Conservation (phyloP, 2,888 invertebrate genomes). For the Drosophila ustulata region DNA sequence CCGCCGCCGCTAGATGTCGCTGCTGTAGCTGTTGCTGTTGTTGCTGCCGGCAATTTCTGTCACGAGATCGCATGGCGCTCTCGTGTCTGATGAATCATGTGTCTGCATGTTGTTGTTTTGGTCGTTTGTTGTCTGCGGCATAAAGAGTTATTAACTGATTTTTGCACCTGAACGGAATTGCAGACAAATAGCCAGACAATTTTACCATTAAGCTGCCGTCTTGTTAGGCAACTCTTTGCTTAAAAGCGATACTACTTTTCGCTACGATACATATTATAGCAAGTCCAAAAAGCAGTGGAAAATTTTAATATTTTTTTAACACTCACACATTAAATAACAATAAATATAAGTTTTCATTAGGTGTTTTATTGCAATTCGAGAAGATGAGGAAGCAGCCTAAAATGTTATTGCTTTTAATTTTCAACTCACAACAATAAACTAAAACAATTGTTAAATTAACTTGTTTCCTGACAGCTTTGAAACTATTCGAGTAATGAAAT, state of each 20-base stretch:
- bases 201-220: conserved; percentile 34
- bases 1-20: conserved; percentile 76
- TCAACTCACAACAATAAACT: too few relatives aligned
- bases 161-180: conserved; percentile 57
- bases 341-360: not conserved
- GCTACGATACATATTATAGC: not conserved
- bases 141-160: conserved; percentile 71
- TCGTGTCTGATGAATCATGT: conserved; percentile 61
- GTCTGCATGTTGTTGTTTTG: conserved; percentile 14
- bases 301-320: conserved; percentile 9
- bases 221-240: conserved; percentile 14
- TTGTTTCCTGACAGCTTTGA: too few relatives aligned
- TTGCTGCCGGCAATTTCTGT: conserved; percentile 61
- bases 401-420: too few relatives aligned
- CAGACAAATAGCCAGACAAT: conserved; percentile 58
- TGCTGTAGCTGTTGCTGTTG: conserved; percentile 41
- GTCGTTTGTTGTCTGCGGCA: conserved; percentile 39
- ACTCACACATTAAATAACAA: not conserved
- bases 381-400: too few relatives aligned
- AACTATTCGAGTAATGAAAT: not conserved
- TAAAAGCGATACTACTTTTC: not conserved
- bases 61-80: conserved; percentile 49
- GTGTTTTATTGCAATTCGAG: too few relatives aligned
- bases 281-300: not conserved
- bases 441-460: too few relatives aligned